Evolutionary conservation across 2,797 vertebrate species (phyloP).

Genomic region (Dendrocincla fuliginosa): DNA sequence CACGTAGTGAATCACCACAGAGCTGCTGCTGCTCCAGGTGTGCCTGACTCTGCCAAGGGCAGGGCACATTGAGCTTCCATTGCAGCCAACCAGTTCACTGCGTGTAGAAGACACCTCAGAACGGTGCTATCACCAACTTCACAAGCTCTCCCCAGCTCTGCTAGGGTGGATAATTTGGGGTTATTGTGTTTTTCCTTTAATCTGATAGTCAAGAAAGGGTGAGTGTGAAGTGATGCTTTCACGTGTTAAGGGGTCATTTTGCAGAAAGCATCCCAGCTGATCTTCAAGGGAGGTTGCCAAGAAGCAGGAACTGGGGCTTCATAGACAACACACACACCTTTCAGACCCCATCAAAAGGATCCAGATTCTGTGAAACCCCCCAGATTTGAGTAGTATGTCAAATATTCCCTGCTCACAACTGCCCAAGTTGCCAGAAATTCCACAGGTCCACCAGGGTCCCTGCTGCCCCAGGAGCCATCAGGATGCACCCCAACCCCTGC

Average conservation of each 20-base stretch:
- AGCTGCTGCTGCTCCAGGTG: neutral
- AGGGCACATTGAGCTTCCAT: neutral
- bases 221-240: neutral
- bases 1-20: accelerated
- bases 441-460: neutral
- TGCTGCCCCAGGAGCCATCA: neutral
- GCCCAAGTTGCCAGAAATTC: neutral
- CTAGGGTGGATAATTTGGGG: neutral
- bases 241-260: neutral
- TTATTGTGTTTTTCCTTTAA: neutral
- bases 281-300: neutral
- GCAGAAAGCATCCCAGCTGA: neutral
- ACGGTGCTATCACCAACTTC: neutral
- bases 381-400: accelerated
- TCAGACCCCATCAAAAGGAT: neutral
- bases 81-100: neutral
- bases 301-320: neutral
- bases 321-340: accelerated
- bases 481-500: neutral
- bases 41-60: neutral
- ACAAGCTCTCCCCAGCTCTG: neutral
- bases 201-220: neutral
- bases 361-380: neutral
- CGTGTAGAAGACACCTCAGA: neutral
- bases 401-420: neutral